These are phyloP conservation scores for Diabrotica virgifera DNA, from an alignment of 1,140 invertebrate species.

Conservation along the genomic window DNA sequence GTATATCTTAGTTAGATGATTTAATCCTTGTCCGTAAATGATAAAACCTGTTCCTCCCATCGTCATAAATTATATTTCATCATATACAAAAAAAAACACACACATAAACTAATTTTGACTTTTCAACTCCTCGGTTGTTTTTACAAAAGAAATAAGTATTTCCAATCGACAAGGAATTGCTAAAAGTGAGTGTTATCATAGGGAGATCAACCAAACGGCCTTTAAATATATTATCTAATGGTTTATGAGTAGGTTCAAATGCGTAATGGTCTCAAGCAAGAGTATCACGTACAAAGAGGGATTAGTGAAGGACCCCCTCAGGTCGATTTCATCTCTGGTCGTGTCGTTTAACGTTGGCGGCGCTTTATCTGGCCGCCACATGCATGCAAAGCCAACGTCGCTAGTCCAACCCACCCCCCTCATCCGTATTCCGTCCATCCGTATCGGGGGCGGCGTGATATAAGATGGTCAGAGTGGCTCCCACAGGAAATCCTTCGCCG, in stretches of 20 bases:
- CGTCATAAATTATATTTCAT: too few relatives aligned
- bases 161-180: too few relatives aligned
- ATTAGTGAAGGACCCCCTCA: constrained; percentile 21
- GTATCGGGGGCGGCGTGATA: constrained; percentile 36
- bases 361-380: constrained; percentile 36
- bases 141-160: too few relatives aligned
- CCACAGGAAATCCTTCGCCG: constrained; percentile 40
- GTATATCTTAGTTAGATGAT: too few relatives aligned
- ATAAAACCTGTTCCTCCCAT: too few relatives aligned
- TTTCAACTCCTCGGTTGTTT: too few relatives aligned
- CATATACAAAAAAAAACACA: too few relatives aligned
- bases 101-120: too few relatives aligned
- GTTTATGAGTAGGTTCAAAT: not conserved
- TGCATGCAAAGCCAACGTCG: constrained; percentile 36
- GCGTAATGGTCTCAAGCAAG: not conserved
- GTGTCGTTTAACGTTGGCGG: constrained; percentile 32
- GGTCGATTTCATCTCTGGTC: constrained; percentile 31
- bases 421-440: constrained; percentile 33
- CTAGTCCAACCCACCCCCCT: constrained; percentile 22
- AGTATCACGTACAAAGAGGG: constrained; percentile 1
- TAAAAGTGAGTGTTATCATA: too few relatives aligned
- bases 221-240: not conserved
- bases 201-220: not conserved
- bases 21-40: too few relatives aligned
- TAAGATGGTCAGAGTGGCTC: constrained; percentile 40